Base-by-base conservation (phyloP, 30 jellyfish, hydroid and myxozoan genomes). In the Haliclystus octoradiatus region DNA sequence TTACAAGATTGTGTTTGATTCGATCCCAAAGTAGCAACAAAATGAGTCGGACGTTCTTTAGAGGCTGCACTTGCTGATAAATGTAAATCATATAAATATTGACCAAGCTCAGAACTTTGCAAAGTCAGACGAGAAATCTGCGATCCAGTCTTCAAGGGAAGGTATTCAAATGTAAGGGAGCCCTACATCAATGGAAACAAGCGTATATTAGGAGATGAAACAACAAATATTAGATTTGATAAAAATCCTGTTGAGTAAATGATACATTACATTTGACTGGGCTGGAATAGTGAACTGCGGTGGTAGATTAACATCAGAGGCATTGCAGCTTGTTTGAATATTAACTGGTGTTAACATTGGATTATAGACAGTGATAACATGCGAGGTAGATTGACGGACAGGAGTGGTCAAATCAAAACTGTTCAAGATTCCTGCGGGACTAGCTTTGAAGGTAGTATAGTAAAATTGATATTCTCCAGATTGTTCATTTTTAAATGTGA, bases 231-330 rank as follows among this genome's bases (percentile, higher is more conserved):
- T n/a, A n/a, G n/a, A n/a, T n/a, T n/a, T n/a, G n/a, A n/a, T n/a
- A n/a, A n/a, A n/a, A n/a, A n/a, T n/a, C n/a, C n/a, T n/a, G n/a
- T 40, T 40, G 19, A 40, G 9, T 19, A 40, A 40, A 40, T 40
- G 57, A 5, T 9, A 19, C 12, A 71, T 60, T 47, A 91, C 99
- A 69, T 91, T 93, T 4, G 99, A 91, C 67, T 82, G 95, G 53
- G 99, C 93, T n/a, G 99, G 95, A 65, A 91, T 80, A 15, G 88
- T 83, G 53, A 85, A 72, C 84, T 82, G 99, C 15, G 99, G 99
- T 13, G 99, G 99, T 4, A 91, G 67, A 66, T 84, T 91, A 29
- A 91, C 74, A 27, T 91, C 99, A 33, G 72, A 93, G n/a, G 76
- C 74, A 72, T 73, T 91, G 82, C 99, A 91, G 62, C 75, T 91